phyloP scores from a whole-genome alignment of 2,888 invertebrate species.

The Epistrophella euchroma region DNA sequence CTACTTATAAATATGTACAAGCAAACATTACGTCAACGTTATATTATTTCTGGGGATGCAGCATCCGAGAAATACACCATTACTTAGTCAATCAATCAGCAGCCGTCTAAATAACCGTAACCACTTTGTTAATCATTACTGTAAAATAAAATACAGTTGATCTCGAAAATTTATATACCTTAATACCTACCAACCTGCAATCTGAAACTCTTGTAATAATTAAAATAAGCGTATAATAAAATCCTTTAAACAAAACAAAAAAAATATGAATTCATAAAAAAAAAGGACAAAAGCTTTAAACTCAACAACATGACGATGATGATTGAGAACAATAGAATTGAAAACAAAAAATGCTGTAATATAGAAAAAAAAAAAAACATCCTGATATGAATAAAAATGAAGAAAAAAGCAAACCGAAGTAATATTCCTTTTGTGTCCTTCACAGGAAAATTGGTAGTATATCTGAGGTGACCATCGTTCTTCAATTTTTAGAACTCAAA shows the following conservation, averaged over 20 bases:
- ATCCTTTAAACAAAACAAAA: slow-evolving; percentile 30
- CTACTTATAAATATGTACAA: not conserved
- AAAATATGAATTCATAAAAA: slow-evolving; percentile 47
- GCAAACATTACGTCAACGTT: not conserved
- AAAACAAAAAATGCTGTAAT: slow-evolving; percentile 31
- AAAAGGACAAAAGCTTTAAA: slow-evolving; percentile 55
- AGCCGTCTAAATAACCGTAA: slow-evolving; percentile 44
- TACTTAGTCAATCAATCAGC: slow-evolving; percentile 65
- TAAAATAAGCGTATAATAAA: slow-evolving; percentile 46
- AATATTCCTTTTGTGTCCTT: slow-evolving; percentile 46
- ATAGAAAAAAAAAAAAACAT: slow-evolving; percentile 8
- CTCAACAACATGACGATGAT: slow-evolving; percentile 41
- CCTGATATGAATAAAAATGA: slow-evolving; percentile 39
- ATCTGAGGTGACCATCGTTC: not conserved
- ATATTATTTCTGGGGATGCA: not conserved
- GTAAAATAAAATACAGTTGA: slow-evolving; percentile 50
- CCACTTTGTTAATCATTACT: slow-evolving; percentile 52
- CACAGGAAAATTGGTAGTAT: slow-evolving; percentile 18
- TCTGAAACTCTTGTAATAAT: slow-evolving; percentile 56
- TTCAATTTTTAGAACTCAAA: not conserved
- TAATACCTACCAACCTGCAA: slow-evolving; percentile 25
- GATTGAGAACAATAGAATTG: slow-evolving; percentile 28
- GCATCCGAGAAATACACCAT: slow-evolving; percentile 35
- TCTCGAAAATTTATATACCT: slow-evolving; percentile 23
- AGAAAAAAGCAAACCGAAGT: slow-evolving; percentile 32